Conservation (phyloP, 2,888 invertebrate species). For the Meloe dianella region DNA sequence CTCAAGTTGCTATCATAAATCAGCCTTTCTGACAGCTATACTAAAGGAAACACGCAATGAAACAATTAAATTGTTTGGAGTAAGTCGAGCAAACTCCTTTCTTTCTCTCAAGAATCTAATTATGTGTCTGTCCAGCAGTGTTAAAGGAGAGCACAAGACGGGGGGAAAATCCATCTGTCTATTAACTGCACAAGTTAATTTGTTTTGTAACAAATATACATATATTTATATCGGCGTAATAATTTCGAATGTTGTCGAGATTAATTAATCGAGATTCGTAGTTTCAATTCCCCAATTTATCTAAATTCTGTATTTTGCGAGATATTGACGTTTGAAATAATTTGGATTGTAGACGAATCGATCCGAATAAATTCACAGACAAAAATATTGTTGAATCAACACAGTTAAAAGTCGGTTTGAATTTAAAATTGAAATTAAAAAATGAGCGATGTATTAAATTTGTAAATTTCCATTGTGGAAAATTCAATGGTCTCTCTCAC, state of each 20-base stretch:
- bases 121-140: slow-evolving; percentile 23
- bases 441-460: slow-evolving; percentile 56
- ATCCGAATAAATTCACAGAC: neutral
- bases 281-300: slow-evolving; percentile 4
- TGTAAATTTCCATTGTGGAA: slow-evolving; percentile 55
- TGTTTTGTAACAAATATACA: slow-evolving; percentile 12
- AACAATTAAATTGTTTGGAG: slow-evolving; percentile 41
- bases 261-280: neutral
- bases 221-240: neutral
- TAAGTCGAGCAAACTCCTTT: slow-evolving; percentile 32
- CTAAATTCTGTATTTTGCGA: neutral
- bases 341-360: slow-evolving; percentile 2
- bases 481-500: slow-evolving; percentile 41
- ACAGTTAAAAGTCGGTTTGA: slow-evolving; percentile 23
- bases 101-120: slow-evolving; percentile 20
- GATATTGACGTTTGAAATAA: neutral
- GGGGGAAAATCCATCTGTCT: slow-evolving; percentile 21
- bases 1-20: slow-evolving; percentile 31
- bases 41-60: slow-evolving; percentile 40
- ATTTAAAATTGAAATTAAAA: slow-evolving; percentile 50
- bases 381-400: slow-evolving; percentile 1
- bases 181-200: slow-evolving; percentile 20
- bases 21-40: slow-evolving; percentile 35
- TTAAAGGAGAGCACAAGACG: neutral
- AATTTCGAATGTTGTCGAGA: neutral